Evolutionary conservation across 1,140 invertebrate species (phyloP).

Genomic region (Antheraea mylitta): DNA sequence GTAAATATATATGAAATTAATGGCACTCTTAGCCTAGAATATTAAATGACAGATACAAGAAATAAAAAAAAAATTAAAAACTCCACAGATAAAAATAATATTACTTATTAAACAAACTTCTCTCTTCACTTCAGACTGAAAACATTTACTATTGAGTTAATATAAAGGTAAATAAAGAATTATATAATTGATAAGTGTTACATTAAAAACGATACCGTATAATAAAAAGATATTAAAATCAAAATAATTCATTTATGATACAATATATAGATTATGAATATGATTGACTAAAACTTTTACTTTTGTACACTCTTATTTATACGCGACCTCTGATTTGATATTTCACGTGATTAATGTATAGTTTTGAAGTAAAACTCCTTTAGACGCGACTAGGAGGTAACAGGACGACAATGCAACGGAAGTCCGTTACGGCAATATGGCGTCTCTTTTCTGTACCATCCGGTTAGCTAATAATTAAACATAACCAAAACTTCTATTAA

Average conservation of each 20-base stretch:
- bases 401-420: too few relatives aligned
- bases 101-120: constrained; percentile 25
- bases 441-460: too few relatives aligned
- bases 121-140: not conserved
- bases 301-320: constrained; percentile 25
- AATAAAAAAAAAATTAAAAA: not conserved
- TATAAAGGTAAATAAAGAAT: not conserved
- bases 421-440: too few relatives aligned
- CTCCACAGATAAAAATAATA: not conserved
- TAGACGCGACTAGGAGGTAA: too few relatives aligned
- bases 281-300: constrained; percentile 15
- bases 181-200: constrained; percentile 16
- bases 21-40: constrained; percentile 75
- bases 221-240: constrained; percentile 2
- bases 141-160: not conserved
- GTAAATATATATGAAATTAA: constrained; percentile 37
- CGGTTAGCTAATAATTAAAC: too few relatives aligned
- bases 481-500: too few relatives aligned
- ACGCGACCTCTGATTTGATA: not conserved
- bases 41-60: constrained; percentile 26
- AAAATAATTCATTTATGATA: not conserved
- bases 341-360: too few relatives aligned
- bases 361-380: too few relatives aligned
- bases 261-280: not conserved
- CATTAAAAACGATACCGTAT: constrained; percentile 30